Evolutionary conservation across 2,888 invertebrate species (phyloP), one percentile per base, ranked within the genome.

Genomic region (Halocaridina rubra): DNA sequence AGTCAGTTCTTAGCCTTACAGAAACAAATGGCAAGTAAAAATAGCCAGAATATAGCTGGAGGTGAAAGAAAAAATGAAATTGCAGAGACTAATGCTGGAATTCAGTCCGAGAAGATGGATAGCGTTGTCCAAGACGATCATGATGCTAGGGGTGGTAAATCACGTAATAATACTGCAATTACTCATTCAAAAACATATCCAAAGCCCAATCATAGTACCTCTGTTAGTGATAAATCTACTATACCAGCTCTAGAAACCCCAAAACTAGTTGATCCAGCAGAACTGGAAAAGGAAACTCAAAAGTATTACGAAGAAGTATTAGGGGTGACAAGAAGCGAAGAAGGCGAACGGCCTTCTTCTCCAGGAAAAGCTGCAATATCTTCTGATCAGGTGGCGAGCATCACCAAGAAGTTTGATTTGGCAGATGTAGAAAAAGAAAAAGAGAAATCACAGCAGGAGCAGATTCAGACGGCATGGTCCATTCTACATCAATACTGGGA

Each of bases 401-500:
- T 86, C 29, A 81, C 78, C 1, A 64, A 64, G 53, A 76, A 61
- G 3, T 86, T 74, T 24, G 39, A 72, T 3, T 46, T 61, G 2
- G 64, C 24, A 57, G 72, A 80, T 27, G 69, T 46, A 76, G 53
- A 72, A 32, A 86, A 88, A 64, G 86, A 84, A n/a, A 71, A 59
- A n/a, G 67, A 76, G 7, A 79, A 85, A 2, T 59, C 81, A 30
- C 27, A 24, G n/a, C 67, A 81, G 22, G 82, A 76, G 8, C 85
- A 89, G 57, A 82, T 88, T 27, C 86, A 86, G 59, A 81, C 87
- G 7, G 82, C 89, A 86, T 86, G 89, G 89, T 75, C 89, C 87
- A 5, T 89, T 13, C 88, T 90, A 64, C 89, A 89, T 1, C 89
- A 89, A 57, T 89, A 89, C 77, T 90, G 90, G 90, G 88, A 89